Base-by-base conservation (phyloP, 2,888 invertebrate genomes). In the Amiota minor region DNA sequence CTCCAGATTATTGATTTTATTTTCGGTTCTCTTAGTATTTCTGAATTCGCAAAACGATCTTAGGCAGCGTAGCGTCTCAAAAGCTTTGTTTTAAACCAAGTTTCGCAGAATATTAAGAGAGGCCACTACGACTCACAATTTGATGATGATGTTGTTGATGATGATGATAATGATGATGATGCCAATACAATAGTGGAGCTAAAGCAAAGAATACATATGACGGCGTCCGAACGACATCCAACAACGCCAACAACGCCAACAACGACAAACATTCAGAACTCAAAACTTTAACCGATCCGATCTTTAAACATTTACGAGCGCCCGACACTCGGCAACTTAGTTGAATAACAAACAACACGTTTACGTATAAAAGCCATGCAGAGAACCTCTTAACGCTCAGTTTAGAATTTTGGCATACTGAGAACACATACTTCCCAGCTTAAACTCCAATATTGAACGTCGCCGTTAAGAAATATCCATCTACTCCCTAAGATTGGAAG, bases 311-410 rank as follows among this genome's bases (percentile, higher is more conserved):
- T 35, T 35, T 35, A 64, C 45, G 64, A 64, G 16, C 46, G 10
- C 46, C n/a, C 12, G n/a, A 50, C 50, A 35, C n/a, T 65, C 47
- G 65, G 65, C 65, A 2, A 65, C 11, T n/a, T n/a, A 49, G 12
- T 16, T 12, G 53, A 53, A n/a, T 53, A 53, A 18, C 35, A 35
- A 35, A 35, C 35, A 35, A 18, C 56, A 56, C 56, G 16, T 35
- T 35, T 35, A 71, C 72, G 53, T 74, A 76, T 76, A 76, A 76
- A 76, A 76, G 71, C 70, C 70, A 55, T 18, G 50, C 47, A 73
- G 56, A 69, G 64, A 75, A 73, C 50, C 47, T 50, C n/a, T 50
- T n/a, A 70, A 56, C 23, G 72, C 49, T 76, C 73, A 76, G 74
- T 75, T 73, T 61, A 76, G 72, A 76, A 76, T 70, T 71, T 76